Percentiles rank a stretch among this genome's conserved stretches.
These are phyloP conservation scores for Drosophila lacteicornis DNA, from an alignment of 1,140 invertebrate species.

Conservation along the genomic window DNA sequence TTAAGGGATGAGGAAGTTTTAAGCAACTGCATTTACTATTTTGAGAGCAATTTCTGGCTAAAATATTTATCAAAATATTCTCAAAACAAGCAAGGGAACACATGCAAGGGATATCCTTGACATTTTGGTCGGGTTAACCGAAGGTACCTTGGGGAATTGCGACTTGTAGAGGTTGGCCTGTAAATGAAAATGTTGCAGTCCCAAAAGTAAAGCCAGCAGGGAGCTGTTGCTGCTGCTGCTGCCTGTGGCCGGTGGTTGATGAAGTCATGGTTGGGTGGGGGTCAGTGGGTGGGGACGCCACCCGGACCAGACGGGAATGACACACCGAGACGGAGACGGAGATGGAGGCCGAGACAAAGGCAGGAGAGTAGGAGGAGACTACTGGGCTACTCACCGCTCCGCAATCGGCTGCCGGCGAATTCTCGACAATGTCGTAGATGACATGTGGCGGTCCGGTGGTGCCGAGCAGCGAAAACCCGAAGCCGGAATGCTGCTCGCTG, in stretches of 20 bases:
- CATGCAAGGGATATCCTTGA: background rate
- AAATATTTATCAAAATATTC: background rate
- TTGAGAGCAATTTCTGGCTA: no score
- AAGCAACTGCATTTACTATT: background rate
- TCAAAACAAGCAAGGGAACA: background rate
- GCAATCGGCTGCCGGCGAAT: slow-evolving; percentile 94
- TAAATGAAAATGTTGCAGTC: slow-evolving; percentile 36
- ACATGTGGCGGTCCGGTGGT: slow-evolving; percentile 95
- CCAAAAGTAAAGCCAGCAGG: slow-evolving; percentile 40
- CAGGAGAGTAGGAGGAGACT: background rate
- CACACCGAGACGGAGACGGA: slow-evolving; percentile 20
- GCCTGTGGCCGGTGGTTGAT: slow-evolving; percentile 37
- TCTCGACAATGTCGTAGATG: slow-evolving; percentile 96
- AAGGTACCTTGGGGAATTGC: slow-evolving; percentile 1
- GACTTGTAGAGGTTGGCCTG: slow-evolving; percentile 6
- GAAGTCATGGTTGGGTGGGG: slow-evolving; percentile 37
- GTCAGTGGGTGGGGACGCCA: slow-evolving; percentile 10
- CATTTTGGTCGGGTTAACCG: background rate
- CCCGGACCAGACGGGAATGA: slow-evolving; percentile 44
- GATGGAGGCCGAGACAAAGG: slow-evolving; percentile 1
- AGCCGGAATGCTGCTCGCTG: slow-evolving; percentile 90
- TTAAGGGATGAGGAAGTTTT: background rate
- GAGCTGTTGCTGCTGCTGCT: slow-evolving; percentile 29
- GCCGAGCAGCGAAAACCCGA: slow-evolving; percentile 95
- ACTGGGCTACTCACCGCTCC: slow-evolving; percentile 90